Evolutionary conservation across 2,888 invertebrate species (phyloP), one percentile per base, ranked within the genome.

Genomic region (Pseudococcus longispinus): DNA sequence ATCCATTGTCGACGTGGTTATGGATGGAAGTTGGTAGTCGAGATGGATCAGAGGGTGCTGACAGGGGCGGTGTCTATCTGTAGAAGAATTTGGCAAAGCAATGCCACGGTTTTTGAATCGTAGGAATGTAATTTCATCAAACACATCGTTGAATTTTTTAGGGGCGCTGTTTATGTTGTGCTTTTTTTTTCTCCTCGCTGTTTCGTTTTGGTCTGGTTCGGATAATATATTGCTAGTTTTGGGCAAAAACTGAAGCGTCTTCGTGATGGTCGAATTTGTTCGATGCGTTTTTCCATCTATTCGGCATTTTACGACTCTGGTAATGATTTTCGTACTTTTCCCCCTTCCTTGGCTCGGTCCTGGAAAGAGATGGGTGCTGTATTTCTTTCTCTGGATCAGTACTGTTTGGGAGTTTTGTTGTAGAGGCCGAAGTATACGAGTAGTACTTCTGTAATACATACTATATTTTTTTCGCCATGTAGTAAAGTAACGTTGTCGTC

Each of bases 61-160:
- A 46, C 9, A 51, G 55, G 9, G 37, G 4, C 65, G 32, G 84
- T 80, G 77, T 80, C 77, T 80, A 80, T 80, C 77, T 42, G 23
- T 84, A 55, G 29, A 55, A 65, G 84, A 60, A 23, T 23, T 42
- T 20, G 84, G 42, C 32, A n/a, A 55, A 84, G 60, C 55, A 42
- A 86, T 77, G 51, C 80, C 77, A 86, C 86, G 86, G 77, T 80
- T 86, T 51, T 77, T 51, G 77, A 86, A 86, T 86, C 77, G 46
- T 18, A 55, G 86, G 86, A 86, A 86, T 86, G 86, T 77, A 86
- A 86, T 86, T 86, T 86, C 86, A 86, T 80, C 80, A 80, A 80
- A 80, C 42, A 77, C 37, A 80, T 80, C 44, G 29, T 55, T 37
- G 60, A 84, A 55, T 85, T 74, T n/a, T 74, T 46, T 46, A 20